Conservation (phyloP, 2,888 invertebrate genomes). For the Drosophila nigricruria region DNA sequence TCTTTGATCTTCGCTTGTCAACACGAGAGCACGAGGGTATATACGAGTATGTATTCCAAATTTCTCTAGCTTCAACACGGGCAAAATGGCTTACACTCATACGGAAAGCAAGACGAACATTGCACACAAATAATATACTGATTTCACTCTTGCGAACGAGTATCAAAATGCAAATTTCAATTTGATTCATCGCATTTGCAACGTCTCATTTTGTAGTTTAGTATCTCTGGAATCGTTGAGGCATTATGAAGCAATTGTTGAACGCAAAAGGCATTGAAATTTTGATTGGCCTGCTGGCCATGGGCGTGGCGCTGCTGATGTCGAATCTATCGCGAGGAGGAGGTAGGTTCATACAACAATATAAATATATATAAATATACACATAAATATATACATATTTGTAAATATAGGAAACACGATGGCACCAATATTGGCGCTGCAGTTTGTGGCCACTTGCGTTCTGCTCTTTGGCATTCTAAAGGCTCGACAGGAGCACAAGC, state of each 20-base stretch:
- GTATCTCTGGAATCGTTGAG: constrained; percentile 7
- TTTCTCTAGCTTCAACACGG: no score
- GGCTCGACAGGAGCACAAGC: constrained; percentile 18
- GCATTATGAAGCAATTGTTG: constrained; percentile 17
- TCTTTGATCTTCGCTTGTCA: no score
- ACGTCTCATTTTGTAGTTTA: not conserved
- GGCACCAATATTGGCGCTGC: not conserved
- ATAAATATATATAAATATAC: not conserved
- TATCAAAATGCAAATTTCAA: not conserved
- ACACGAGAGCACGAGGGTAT: no score
- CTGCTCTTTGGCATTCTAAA: constrained; percentile 18
- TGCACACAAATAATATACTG: no score
- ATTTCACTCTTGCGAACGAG: no score
- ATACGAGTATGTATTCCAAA: no score
- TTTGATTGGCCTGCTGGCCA: constrained; percentile 5
- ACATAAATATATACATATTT: not conserved
- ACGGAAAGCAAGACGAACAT: no score
- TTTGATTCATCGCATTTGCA: not conserved
- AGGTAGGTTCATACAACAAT: not conserved
- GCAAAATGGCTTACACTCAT: no score
- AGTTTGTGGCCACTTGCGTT: constrained; percentile 6
- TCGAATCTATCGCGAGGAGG: fast-evolving
- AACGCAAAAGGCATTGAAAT: constrained; percentile 9
- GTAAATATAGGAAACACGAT: no score
- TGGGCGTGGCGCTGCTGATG: constrained; percentile 7